phyloP scores from a whole-genome alignment of 2,113 vertebrate species.

The Uropsilus gracilis region DNA sequence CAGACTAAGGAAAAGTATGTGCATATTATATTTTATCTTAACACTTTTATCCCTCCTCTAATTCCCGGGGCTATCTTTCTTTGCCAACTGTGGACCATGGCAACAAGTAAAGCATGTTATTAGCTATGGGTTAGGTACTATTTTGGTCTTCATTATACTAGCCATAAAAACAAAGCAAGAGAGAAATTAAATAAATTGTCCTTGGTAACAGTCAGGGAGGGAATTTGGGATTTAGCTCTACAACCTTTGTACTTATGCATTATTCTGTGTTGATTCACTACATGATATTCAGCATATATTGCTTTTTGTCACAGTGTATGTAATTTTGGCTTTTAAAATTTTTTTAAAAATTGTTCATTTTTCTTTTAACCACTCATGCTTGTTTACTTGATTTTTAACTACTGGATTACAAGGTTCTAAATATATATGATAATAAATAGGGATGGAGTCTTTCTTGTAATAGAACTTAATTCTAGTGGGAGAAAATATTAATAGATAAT shows the following conservation, averaged over 20 bases:
- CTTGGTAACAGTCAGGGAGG: not conserved
- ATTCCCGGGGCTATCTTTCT: conserved; percentile 11
- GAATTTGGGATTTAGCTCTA: not conserved
- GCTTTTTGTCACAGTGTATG: not conserved
- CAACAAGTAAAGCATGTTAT: conserved; percentile 23
- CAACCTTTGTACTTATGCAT: not conserved
- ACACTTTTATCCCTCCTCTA: not conserved
- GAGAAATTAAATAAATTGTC: conserved; percentile 13
- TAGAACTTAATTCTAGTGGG: not conserved
- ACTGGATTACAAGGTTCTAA: not conserved
- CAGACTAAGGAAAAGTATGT: not conserved
- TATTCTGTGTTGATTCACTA: not conserved
- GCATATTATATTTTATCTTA: not conserved
- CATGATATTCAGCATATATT: not conserved
- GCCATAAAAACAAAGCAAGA: conserved; percentile 29
- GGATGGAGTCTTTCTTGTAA: not conserved
- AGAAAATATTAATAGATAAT: not conserved
- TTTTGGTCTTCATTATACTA: conserved; percentile 56
- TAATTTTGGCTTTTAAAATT: not conserved
- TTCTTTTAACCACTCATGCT: conserved; percentile 28
- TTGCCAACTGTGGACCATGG: not conserved
- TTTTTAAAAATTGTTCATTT: not conserved
- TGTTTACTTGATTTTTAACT: not conserved
- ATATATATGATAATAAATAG: not conserved
- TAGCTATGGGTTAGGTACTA: conserved; percentile 31